Evolutionary conservation across 2,888 invertebrate genomes (phyloP), one percentile per base, ranked within the genome.

Genomic region (Resseliella maxima): DNA sequence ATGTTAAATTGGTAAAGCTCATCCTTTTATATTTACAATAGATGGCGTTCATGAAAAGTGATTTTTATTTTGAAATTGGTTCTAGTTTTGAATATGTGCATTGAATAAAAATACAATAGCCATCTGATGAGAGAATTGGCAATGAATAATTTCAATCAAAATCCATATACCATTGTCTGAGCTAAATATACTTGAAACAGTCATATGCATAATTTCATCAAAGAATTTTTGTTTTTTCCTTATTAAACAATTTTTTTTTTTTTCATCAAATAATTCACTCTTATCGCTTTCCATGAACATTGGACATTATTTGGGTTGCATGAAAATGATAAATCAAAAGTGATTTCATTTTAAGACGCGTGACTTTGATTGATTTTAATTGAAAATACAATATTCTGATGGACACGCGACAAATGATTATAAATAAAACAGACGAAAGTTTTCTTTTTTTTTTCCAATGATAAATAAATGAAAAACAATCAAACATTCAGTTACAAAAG

Each of bases 281-380:
- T 10, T 35, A 72, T 72, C 72, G 31, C 35, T 72, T 72, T 72
- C 31, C 72, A 31, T 72, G n/a, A 41, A 41, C 12, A 12, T 41
- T 50, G 50, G 2, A 50, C 18, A 15, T 50, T 18, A 41, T 41
- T 41, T 41, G 12, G 12, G 12, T 41, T 41, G 41, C 12, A n/a
- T n/a, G n/a, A n/a, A n/a, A n/a, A 59, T 59, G n/a, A 59, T 59
- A 24, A n/a, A 59, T 59, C 24, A n/a, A 24, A 24, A 59, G 59
- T 59, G 59, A 3, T 59, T 59, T 59, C 27, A 24, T 24, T 27
- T 59, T 1, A 41, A 8, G 18, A 15, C 72, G 35, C 35, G 72
- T 31, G 31, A 72, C 72, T 72, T 72, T n/a, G n/a, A 72, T 72
- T 72, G 72, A 72, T 72, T 72, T 72, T 15, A 35, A 31, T 72